phyloP scores from a whole-genome alignment of 2,797 vertebrate genomes.

The Poecilia velifera region DNA sequence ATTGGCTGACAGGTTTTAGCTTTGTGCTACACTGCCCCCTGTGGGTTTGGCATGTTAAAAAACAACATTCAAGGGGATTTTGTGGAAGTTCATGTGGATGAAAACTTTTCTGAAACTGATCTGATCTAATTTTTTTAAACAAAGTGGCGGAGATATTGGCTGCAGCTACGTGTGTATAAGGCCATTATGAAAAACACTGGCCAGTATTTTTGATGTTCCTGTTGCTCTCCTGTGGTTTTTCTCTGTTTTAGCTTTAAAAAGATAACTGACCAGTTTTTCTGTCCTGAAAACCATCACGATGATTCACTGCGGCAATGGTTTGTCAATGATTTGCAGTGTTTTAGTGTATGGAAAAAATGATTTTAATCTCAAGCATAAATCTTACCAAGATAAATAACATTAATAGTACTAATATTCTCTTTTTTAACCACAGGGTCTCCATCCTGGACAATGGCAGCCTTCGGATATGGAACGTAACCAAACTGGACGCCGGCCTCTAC shows the following conservation, averaged over 20 bases:
- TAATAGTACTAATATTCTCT: background rate
- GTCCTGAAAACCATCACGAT: background rate
- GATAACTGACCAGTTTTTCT: background rate
- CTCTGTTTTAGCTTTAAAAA: background rate
- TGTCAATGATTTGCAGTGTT: background rate
- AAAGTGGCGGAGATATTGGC: no score
- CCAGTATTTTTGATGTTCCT: background rate
- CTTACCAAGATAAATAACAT: background rate
- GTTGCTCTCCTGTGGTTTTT: background rate
- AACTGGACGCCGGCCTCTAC: constrained; percentile 89
- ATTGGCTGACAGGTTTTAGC: no score
- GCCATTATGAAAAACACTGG: background rate
- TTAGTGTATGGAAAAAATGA: background rate
- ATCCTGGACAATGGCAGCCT: constrained; percentile 90
- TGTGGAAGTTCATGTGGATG: no score
- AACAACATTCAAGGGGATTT: no score
- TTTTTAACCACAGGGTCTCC: constrained; percentile 79
- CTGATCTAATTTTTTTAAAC: no score
- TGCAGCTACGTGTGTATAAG: no score
- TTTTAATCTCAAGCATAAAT: background rate
- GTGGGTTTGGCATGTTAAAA: no score
- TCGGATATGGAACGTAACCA: constrained; percentile 89
- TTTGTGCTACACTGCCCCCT: no score
- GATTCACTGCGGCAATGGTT: background rate
- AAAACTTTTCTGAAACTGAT: no score